Conservation (phyloP, 2,797 vertebrate species). For the Alcedo quadribrachys region DNA sequence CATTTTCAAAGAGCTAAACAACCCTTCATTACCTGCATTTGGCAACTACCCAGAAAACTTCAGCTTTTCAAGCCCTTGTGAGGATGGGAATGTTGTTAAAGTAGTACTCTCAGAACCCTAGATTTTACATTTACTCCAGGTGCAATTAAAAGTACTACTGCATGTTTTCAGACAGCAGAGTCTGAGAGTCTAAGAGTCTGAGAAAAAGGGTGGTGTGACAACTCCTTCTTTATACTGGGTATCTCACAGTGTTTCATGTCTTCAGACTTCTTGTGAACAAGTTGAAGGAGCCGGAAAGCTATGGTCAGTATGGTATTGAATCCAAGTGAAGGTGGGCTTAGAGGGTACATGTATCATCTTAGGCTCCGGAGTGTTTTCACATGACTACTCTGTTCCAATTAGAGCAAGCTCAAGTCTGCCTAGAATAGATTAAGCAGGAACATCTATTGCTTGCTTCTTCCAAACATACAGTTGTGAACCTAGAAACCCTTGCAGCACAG, state of each 20-base stretch:
- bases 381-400: neutral
- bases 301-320: too few relatives aligned
- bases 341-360: neutral
- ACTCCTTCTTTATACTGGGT: neutral
- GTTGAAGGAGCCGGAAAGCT: neutral
- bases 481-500: neutral
- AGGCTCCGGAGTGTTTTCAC: neutral
- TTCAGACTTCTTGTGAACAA: neutral
- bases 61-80: neutral
- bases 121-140: neutral
- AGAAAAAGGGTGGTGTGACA: neutral
- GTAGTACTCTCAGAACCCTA: neutral
- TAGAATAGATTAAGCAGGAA: neutral
- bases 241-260: too few relatives aligned
- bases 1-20: neutral
- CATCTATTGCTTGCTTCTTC: neutral
- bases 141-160: neutral
- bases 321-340: neutral
- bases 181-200: neutral
- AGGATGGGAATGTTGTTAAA: neutral
- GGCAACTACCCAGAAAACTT: conserved; percentile 5
- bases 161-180: neutral
- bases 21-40: conserved; percentile 17
- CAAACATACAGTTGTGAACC: neutral
- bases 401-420: neutral